These are phyloP conservation scores for Pachyrhynchus sulphureomaculatus DNA, from an alignment of 1,140 invertebrate species.

Conservation along the genomic window DNA sequence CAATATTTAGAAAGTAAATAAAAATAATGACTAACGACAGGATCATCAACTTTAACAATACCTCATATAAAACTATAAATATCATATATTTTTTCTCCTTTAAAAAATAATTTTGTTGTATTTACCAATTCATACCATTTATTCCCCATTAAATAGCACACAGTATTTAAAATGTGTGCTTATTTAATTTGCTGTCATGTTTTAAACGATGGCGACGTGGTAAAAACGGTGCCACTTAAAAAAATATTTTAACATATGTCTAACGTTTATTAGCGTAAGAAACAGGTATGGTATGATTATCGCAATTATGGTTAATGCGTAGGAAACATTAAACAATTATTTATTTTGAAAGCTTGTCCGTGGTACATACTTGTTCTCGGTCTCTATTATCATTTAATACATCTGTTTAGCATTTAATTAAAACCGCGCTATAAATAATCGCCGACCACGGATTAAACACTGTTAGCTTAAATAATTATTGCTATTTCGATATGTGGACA, in stretches of 20 bases:
- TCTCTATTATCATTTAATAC: slow-evolving; percentile 13
- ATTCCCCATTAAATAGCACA: too few relatives aligned
- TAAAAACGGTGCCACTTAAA: slow-evolving; percentile 3
- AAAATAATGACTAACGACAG: too few relatives aligned
- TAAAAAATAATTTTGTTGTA: too few relatives aligned
- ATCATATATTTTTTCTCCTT: too few relatives aligned
- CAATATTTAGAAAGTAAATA: too few relatives aligned
- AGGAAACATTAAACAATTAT: slow-evolving; percentile 18
- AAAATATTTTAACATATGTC: slow-evolving; percentile 19
- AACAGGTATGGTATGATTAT: slow-evolving; percentile 12
- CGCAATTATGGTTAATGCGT: slow-evolving; percentile 14
- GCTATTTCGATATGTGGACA: background rate
- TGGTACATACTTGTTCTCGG: slow-evolving; percentile 5
- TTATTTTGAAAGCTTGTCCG: slow-evolving; percentile 12
- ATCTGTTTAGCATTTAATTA: slow-evolving; percentile 15
- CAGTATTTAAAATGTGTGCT: too few relatives aligned
- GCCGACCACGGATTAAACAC: background rate
- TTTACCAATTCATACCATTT: too few relatives aligned
- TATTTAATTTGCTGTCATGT: too few relatives aligned
- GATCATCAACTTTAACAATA: too few relatives aligned
- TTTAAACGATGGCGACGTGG: too few relatives aligned
- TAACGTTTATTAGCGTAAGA: slow-evolving; percentile 15
- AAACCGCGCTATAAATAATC: slow-evolving; percentile 3
- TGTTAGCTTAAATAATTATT: slow-evolving; percentile 4
- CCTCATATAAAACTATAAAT: too few relatives aligned